Conservation (phyloP, 2,888 invertebrate genomes). For the Oxyteleia sp. region DNA sequence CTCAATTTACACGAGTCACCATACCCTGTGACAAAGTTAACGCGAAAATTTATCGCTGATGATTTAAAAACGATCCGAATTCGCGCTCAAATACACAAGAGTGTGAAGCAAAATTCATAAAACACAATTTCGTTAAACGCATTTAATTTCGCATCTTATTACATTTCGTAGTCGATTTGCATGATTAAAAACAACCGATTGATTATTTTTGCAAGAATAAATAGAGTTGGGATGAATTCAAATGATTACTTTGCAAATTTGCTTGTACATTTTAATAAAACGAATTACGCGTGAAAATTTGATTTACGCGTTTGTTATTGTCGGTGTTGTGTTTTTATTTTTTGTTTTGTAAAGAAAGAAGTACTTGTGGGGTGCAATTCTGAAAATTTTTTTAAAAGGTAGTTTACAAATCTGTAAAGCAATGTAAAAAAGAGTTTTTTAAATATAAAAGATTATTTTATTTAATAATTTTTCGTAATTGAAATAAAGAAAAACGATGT, state of each 20-base stretch:
- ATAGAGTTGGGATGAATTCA: not conserved
- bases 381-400: no score
- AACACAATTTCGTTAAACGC: slow-evolving; percentile 41
- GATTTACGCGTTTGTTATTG: no score
- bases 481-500: no score
- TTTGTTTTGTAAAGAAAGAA: no score
- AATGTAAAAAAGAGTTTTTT: no score
- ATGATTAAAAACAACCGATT: slow-evolving; percentile 49
- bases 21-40: slow-evolving; percentile 28
- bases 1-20: slow-evolving; percentile 57
- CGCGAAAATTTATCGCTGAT: slow-evolving; percentile 55
- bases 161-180: slow-evolving; percentile 38
- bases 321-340: no score
- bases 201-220: slow-evolving; percentile 46
- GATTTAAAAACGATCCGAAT: slow-evolving; percentile 63
- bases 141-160: slow-evolving; percentile 41
- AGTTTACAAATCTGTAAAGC: no score
- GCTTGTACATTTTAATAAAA: no score
- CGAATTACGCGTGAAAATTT: no score
- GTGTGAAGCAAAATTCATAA: slow-evolving; percentile 26
- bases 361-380: no score
- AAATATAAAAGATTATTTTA: no score
- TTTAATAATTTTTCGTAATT: no score
- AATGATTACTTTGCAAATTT: not conserved
- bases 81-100: slow-evolving; percentile 1